Percentiles rank a stretch among this genome's conserved stretches.
Evolutionary conservation across 2,797 vertebrate species (phyloP).

Genomic region (Crocodylus rhombifer): DNA sequence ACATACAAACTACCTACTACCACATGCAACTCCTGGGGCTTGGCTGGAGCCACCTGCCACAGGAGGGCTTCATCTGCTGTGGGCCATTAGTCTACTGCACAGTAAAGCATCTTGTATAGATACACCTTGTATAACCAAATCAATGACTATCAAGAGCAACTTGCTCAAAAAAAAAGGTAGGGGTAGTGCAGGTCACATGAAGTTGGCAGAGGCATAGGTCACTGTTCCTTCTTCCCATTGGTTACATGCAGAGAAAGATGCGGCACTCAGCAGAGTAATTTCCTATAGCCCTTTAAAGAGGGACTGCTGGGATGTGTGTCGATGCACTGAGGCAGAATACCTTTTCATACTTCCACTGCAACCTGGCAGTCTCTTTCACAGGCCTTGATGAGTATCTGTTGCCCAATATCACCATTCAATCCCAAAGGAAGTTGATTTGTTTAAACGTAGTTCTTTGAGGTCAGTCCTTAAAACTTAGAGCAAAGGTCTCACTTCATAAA

Average conservation of each 20-base stretch:
- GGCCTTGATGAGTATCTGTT: not conserved
- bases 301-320: not conserved
- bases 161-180: too few species aligned
- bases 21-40: too few species aligned
- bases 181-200: too few species aligned
- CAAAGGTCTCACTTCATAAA: too few species aligned
- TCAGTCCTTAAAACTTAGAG: not conserved
- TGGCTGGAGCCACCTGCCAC: too few species aligned
- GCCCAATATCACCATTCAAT: not conserved
- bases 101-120: too few species aligned
- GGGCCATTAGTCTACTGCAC: too few species aligned
- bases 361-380: not conserved
- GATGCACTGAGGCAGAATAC: not conserved
- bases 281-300: not conserved
- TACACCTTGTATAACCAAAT: too few species aligned
- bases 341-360: not conserved
- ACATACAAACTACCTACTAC: too few species aligned
- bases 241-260: not conserved
- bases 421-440: not conserved
- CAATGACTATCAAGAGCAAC: too few species aligned
- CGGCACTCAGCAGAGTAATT: not conserved
- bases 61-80: too few species aligned
- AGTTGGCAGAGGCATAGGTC: not conserved
- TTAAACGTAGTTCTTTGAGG: not conserved
- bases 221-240: not conserved